Conservation (phyloP, 2,113 vertebrate species). For the Salvelinus alpinus region DNA sequence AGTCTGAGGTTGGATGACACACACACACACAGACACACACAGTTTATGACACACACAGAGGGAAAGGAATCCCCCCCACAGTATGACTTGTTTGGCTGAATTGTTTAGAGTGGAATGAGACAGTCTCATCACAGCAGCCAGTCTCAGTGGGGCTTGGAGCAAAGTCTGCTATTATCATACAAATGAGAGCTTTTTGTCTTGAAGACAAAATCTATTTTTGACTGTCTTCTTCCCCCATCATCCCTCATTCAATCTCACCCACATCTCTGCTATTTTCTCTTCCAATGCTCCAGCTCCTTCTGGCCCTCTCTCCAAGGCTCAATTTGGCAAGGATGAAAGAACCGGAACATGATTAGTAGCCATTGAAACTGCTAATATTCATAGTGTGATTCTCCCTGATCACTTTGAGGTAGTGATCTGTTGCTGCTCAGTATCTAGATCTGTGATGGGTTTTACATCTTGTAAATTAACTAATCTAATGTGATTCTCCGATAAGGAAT, state of each 20-base stretch:
- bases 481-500: neutral
- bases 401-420: neutral
- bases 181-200: constrained; percentile 61
- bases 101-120: constrained; percentile 32
- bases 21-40: neutral
- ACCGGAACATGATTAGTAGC: neutral
- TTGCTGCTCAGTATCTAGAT: neutral
- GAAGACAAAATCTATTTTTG: constrained; percentile 53
- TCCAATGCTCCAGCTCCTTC: constrained; percentile 8
- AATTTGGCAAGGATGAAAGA: constrained; percentile 29
- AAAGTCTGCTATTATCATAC: constrained; percentile 60
- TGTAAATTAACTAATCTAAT: neutral
- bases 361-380: neutral
- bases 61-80: constrained; percentile 4
- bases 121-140: constrained; percentile 34
- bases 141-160: constrained; percentile 37
- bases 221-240: constrained; percentile 43
- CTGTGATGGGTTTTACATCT: neutral
- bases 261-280: constrained; percentile 11
- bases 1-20: neutral
- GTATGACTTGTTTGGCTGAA: constrained; percentile 27
- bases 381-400: neutral
- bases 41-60: neutral
- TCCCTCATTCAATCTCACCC: constrained; percentile 38
- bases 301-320: constrained; percentile 30